These are phyloP conservation scores for Cosmia trapezina DNA, from an alignment of 2,888 invertebrate genomes.

Conservation along the genomic window DNA sequence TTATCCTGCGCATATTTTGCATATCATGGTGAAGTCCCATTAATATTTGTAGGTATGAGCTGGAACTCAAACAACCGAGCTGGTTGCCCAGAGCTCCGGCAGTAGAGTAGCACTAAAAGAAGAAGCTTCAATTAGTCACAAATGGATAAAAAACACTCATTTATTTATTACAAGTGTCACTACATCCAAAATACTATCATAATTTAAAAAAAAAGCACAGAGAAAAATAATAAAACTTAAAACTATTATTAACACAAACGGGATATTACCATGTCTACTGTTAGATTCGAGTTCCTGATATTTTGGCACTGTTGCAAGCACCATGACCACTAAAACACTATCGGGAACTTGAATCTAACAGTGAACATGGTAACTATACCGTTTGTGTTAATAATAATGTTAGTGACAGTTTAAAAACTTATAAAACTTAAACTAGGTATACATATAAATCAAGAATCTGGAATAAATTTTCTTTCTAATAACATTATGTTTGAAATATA, in stretches of 20 bases:
- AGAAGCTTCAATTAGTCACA: conserved; percentile 36
- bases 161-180: conserved; percentile 1
- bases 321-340: too few relatives aligned
- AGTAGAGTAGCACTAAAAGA: conserved; percentile 29
- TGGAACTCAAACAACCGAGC: conserved; percentile 13
- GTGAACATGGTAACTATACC: too few relatives aligned
- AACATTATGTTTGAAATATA: not conserved
- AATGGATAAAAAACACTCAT: not conserved
- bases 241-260: too few relatives aligned
- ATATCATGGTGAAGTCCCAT: conserved; percentile 16
- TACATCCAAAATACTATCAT: conserved; percentile 13
- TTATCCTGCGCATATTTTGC: conserved; percentile 7
- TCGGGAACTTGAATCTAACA: too few relatives aligned
- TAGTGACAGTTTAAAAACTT: too few relatives aligned
- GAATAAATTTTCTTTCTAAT: not conserved
- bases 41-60: conserved; percentile 5
- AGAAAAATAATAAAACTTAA: not conserved
- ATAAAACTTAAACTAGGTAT: not conserved
- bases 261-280: too few relatives aligned
- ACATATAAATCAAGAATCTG: not conserved
- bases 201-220: not conserved
- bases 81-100: conserved; percentile 9
- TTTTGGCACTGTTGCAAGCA: too few relatives aligned
- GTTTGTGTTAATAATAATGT: too few relatives aligned
- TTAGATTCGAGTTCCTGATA: too few relatives aligned